A percentile compares a stretch with the other conserved stretches of the same genome.
Conservation (phyloP, 2,113 vertebrate genomes). For the Phyllostomus discolor region DNA sequence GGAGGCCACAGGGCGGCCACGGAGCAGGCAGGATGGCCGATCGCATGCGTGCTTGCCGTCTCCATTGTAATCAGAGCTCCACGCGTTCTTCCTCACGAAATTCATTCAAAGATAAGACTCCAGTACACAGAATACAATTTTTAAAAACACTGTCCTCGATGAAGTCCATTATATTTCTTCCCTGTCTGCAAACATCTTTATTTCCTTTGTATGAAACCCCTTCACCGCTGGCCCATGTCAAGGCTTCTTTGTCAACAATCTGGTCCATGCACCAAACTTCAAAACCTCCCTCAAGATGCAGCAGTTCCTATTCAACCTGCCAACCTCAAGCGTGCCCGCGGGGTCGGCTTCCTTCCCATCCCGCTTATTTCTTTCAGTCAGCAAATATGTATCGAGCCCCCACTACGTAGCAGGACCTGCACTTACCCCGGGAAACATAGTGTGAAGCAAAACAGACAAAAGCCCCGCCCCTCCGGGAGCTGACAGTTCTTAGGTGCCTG, state of each 20-base stretch:
- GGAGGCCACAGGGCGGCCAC: background rate
- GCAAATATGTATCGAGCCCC: background rate
- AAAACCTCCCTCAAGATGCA: background rate
- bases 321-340: background rate
- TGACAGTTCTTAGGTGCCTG: background rate
- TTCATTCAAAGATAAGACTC: background rate
- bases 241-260: background rate
- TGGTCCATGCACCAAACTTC: background rate
- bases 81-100: background rate
- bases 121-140: background rate
- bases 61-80: background rate
- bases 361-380: background rate
- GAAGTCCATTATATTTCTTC: background rate
- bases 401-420: background rate
- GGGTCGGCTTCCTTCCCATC: background rate
- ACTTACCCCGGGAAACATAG: background rate
- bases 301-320: background rate
- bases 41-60: background rate
- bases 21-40: background rate
- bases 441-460: background rate
- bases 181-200: background rate
- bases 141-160: background rate
- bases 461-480: background rate
- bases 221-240: background rate
- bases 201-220: background rate